Conservation (phyloP, 2,113 vertebrate species). For the Raja brachyura region DNA sequence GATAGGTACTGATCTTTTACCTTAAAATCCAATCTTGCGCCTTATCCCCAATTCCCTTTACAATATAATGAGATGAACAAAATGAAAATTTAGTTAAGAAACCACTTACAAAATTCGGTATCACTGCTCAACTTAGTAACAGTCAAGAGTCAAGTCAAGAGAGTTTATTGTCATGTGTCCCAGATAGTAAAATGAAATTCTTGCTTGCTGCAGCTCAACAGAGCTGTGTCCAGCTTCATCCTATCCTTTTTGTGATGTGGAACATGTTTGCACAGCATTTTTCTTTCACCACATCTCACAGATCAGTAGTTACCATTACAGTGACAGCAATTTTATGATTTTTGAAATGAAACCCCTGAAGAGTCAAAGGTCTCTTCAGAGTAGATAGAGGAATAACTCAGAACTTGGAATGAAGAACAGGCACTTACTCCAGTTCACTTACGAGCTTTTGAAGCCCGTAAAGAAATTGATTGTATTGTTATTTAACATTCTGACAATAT, state of each 20-base stretch:
- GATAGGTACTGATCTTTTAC: not conserved
- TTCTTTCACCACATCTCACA: not conserved
- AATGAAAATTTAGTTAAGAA: not conserved
- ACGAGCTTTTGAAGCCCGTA: not conserved
- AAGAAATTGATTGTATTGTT: not conserved
- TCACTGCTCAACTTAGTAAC: too few species aligned
- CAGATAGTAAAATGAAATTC: too few species aligned
- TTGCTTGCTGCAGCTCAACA: too few species aligned
- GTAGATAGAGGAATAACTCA: not conserved
- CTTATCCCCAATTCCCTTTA: not conserved
- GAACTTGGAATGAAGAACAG: not conserved
- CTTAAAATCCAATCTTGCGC: too few species aligned
- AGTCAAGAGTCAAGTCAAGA: too few species aligned
- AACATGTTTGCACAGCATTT: slow-evolving; percentile 36
- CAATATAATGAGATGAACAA: not conserved
- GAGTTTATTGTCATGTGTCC: too few species aligned
- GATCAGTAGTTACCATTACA: not conserved
- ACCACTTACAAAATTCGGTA: not conserved
- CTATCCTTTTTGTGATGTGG: not conserved
- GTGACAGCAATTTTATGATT: slow-evolving; percentile 16
- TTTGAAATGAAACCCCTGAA: slow-evolving; percentile 30
- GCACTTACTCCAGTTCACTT: not conserved
- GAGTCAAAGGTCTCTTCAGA: not conserved
- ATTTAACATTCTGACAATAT: not conserved
- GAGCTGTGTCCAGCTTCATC: too few species aligned